These are phyloP conservation scores for Pedionomus torquatus DNA, from an alignment of 2,113 vertebrate species.

Conservation along the genomic window DNA sequence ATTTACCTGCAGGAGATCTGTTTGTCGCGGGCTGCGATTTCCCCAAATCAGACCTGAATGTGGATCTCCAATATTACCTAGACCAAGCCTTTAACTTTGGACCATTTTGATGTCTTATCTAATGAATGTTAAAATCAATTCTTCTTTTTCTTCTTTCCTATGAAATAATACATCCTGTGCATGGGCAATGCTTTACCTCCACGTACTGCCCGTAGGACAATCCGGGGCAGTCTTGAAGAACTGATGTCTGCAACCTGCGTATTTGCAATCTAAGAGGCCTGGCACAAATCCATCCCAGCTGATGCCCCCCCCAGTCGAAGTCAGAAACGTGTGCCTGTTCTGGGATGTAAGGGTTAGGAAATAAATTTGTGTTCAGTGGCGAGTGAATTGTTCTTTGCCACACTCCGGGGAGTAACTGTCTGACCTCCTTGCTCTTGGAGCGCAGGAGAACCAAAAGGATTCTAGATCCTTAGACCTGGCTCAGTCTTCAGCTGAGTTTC, in stretches of 20 bases:
- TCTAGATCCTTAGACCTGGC: neutral
- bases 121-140: neutral
- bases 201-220: neutral
- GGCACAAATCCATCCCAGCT: neutral
- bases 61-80: neutral
- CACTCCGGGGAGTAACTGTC: neutral
- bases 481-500: neutral
- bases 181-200: neutral
- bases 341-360: neutral
- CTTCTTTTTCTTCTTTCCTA: neutral
- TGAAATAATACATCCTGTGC: neutral
- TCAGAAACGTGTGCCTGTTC: fast-evolving
- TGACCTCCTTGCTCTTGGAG: neutral
- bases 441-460: neutral
- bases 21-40: neutral
- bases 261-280: neutral
- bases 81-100: neutral
- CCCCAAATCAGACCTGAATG: neutral
- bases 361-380: neutral
- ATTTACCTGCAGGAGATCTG: neutral
- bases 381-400: neutral
- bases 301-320: neutral
- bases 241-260: neutral
- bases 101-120: neutral
- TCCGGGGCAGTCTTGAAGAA: neutral